phyloP scores from a whole-genome alignment of 92 coral and sea anemone genomes.

The Epizoanthus illoricatus region DNA sequence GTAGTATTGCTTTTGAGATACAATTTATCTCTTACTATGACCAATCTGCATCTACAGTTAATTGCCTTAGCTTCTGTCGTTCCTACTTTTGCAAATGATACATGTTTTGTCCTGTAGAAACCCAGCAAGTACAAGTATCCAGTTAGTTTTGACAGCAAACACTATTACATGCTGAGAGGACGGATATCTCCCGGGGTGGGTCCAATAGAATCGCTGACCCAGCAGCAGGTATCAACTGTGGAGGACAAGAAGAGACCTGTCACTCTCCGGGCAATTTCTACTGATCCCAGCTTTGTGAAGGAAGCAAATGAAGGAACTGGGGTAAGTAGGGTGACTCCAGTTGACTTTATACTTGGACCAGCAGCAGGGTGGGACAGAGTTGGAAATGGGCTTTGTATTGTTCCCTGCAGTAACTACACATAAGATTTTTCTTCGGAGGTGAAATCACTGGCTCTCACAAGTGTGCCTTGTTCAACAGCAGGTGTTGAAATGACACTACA shows the following conservation, averaged over 20 bases:
- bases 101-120: constrained; percentile 41
- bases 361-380: neutral
- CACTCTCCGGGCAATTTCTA: constrained; percentile 51
- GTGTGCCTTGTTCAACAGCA: too few relatives aligned
- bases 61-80: neutral
- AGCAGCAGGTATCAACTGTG: constrained; percentile 51
- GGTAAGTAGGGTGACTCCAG: constrained; percentile 42
- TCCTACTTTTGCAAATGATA: too few relatives aligned
- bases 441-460: too few relatives aligned
- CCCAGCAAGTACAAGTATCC: constrained; percentile 72
- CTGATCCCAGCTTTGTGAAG: constrained; percentile 66
- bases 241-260: constrained; percentile 53
- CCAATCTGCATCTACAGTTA: neutral
- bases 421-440: too few relatives aligned
- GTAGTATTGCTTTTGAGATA: neutral
- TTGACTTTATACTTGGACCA: neutral
- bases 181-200: constrained; percentile 63
- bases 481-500: too few relatives aligned
- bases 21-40: too few relatives aligned
- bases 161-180: constrained; percentile 70
- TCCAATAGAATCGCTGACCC: constrained; percentile 73
- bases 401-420: too few relatives aligned
- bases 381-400: too few relatives aligned
- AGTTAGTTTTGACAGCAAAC: constrained; percentile 80
- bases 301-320: constrained; percentile 86